These are phyloP conservation scores for Pseudomyrmex cubaensis DNA, from an alignment of 1,140 invertebrate species.

Conservation along the genomic window DNA sequence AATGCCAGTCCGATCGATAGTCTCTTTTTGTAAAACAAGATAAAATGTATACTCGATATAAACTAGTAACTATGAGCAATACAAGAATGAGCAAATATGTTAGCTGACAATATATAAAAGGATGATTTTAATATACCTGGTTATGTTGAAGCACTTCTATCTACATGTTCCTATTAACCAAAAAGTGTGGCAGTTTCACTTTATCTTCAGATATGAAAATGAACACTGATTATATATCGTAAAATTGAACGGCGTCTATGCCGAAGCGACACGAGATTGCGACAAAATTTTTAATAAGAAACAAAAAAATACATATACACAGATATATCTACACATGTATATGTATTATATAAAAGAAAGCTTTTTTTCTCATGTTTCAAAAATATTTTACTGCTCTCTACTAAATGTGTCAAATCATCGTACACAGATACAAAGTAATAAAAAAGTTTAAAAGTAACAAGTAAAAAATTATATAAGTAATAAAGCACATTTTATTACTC, in stretches of 20 bases:
- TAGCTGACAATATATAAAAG: constrained; percentile 39
- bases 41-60: constrained; percentile 33
- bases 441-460: constrained; percentile 26
- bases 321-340: not conserved
- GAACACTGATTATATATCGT: not conserved
- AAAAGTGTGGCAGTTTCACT: not conserved
- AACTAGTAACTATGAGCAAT: constrained; percentile 39
- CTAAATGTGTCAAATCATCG: constrained; percentile 49
- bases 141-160: constrained; percentile 24
- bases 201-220: constrained; percentile 29
- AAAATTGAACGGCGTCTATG: constrained; percentile 1
- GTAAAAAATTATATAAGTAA: constrained; percentile 27
- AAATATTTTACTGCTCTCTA: constrained; percentile 42
- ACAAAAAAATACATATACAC: not conserved
- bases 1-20: constrained; percentile 1
- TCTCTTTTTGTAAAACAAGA: constrained; percentile 23
- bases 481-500: constrained; percentile 39
- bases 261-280: not conserved
- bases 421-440: constrained; percentile 50
- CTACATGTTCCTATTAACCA: constrained; percentile 3
- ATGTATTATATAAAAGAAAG: not conserved
- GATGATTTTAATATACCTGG: constrained; percentile 19
- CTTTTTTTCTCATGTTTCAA: constrained; percentile 31
- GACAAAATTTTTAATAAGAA: constrained; percentile 41
- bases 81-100: constrained; percentile 12